Conservation (phyloP, 2,797 vertebrate species). For the Scomberomorus guttatus region DNA sequence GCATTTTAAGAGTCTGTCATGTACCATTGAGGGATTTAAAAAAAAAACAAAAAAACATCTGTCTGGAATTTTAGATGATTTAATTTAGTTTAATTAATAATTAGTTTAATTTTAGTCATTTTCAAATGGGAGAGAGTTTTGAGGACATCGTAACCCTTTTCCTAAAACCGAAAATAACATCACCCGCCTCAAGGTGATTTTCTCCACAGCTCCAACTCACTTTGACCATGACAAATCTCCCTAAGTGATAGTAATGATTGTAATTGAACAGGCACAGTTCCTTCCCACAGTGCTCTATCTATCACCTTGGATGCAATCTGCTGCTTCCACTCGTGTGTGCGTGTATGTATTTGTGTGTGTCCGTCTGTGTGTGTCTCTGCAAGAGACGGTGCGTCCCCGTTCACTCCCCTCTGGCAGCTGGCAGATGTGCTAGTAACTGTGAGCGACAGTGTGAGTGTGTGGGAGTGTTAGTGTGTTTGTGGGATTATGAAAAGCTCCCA, state of each 20-base stretch:
- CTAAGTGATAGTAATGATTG: slow-evolving; percentile 80
- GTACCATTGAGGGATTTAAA: not conserved
- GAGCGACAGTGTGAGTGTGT: slow-evolving; percentile 56
- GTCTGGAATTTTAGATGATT: slow-evolving; percentile 39
- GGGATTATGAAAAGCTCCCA: slow-evolving; percentile 70
- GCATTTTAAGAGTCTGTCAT: slow-evolving; percentile 31
- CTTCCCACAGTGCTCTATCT: slow-evolving; percentile 72
- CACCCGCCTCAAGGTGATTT: slow-evolving; percentile 73
- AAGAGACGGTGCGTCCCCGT: slow-evolving; percentile 47
- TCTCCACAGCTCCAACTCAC: slow-evolving; percentile 55
- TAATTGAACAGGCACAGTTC: slow-evolving; percentile 80
- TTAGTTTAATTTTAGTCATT: slow-evolving; percentile 42
- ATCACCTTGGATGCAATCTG: slow-evolving; percentile 82
- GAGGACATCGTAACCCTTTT: slow-evolving; percentile 15
- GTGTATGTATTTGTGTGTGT: slow-evolving; percentile 18
- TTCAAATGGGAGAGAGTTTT: slow-evolving; percentile 33
- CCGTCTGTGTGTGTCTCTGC: slow-evolving; percentile 41
- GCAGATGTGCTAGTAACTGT: slow-evolving; percentile 74
- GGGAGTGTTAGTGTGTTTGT: slow-evolving; percentile 50
- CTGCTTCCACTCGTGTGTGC: slow-evolving; percentile 46
- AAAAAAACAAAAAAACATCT: slow-evolving; percentile 39
- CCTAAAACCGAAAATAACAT: slow-evolving; percentile 37
- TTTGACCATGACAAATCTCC: slow-evolving; percentile 79
- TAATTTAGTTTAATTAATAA: no score
- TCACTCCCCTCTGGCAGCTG: slow-evolving; percentile 71